Conservation (phyloP, 2,797 vertebrate species). For the Dromococcyx pavoninus region DNA sequence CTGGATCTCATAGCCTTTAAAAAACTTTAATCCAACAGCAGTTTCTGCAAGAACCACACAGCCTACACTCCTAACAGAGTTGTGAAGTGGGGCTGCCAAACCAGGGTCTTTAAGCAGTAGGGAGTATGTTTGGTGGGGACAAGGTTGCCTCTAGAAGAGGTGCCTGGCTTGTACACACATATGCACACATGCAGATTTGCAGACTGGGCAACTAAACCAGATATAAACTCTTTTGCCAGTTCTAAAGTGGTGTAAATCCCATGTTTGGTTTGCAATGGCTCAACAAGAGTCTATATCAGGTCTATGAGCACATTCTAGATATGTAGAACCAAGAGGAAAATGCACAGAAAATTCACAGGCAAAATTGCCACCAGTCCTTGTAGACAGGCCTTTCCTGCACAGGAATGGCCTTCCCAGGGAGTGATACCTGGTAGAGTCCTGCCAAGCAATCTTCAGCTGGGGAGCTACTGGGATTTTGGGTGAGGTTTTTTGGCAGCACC, state of each 20-base stretch:
- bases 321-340: neutral
- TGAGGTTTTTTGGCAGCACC: neutral
- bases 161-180: neutral
- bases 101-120: neutral
- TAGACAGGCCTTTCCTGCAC: neutral
- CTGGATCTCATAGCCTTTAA: neutral
- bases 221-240: neutral
- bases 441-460: neutral
- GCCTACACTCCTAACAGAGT: neutral
- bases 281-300: neutral
- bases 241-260: neutral
- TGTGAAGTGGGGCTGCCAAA: neutral
- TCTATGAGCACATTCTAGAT: neutral
- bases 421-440: neutral
- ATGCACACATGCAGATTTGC: neutral
- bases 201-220: neutral
- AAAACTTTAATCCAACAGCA: neutral
- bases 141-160: neutral
- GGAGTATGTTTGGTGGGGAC: neutral
- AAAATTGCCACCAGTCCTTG: neutral
- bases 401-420: neutral
- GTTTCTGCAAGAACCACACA: neutral
- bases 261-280: neutral
- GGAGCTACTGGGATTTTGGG: neutral
- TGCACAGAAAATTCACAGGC: neutral